Evolutionary conservation across 2,888 invertebrate genomes (phyloP), one percentile per base, ranked within the genome.

Genomic region (Drosophila parthenogenetica): DNA sequence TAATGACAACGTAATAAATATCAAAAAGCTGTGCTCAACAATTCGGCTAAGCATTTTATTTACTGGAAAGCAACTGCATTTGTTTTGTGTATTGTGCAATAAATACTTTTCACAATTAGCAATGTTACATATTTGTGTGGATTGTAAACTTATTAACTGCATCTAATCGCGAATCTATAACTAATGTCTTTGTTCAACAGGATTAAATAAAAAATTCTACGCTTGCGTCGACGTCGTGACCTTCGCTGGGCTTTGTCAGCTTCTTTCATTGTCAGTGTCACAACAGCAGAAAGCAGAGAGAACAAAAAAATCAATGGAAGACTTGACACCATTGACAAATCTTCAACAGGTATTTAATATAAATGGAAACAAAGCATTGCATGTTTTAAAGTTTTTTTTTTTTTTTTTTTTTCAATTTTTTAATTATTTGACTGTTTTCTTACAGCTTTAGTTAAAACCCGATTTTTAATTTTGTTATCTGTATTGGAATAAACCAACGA

Each of bases 221-320:
- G 54, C 8, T 50, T 71, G 51, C 58, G 62, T 71, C 43, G 59
- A 51, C 69, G 48, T 63, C 58, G 88, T 78, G 84, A 87, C 89
- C 85, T 85, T 88, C 72, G 70, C 50, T 73, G 11, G 70, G 65
- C 63, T 58, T 45, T 66, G 54, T 59, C 46, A 45, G 46, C 50
- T 35, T 42, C 39, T 61, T 79, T 83, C 87, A 82, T 73, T 86
- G 81, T 62, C 87, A 87, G 54, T 77, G 73, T 59, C 71, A 69
- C 35, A 48, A 5, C 17, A 63, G 17, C 25, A 42, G 14, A 65
- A 71, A 46, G 37, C 13, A 37, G 16, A 16, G 29, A 29, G 29
- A 29, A 29, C 29, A 29, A 29, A 72, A 80, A 84, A 89, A 87
- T 88, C 89, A 71, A 90, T 90, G 90, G 90, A 90, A 73, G 90